Evolutionary conservation across 2,797 vertebrate species (phyloP).

Genomic region (Pitangus sulphuratus): DNA sequence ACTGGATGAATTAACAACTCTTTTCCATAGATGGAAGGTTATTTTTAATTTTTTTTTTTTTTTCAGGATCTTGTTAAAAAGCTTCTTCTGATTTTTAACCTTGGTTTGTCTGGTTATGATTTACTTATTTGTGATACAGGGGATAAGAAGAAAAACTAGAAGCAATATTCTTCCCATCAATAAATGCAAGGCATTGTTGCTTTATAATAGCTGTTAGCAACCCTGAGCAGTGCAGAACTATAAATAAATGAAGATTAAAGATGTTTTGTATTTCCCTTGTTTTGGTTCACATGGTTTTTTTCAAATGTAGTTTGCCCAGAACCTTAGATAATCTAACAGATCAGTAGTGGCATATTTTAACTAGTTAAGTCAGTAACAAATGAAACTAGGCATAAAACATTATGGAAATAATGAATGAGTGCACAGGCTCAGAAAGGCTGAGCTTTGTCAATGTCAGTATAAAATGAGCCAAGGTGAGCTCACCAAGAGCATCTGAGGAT

Average conservation of each 20-base stretch:
- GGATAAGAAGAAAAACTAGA: slow-evolving; percentile 57
- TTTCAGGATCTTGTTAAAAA: slow-evolving; percentile 59
- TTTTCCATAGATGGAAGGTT: slow-evolving; percentile 53
- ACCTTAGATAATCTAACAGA: background rate
- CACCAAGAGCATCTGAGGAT: background rate
- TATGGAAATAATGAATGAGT: slow-evolving; percentile 29
- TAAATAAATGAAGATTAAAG: slow-evolving; percentile 41
- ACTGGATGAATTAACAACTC: slow-evolving; percentile 72
- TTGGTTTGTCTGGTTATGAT: slow-evolving; percentile 63
- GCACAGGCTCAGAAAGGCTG: slow-evolving; percentile 1
- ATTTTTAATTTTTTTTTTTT: background rate
- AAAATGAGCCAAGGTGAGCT: background rate
- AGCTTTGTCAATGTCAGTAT: slow-evolving; percentile 26
- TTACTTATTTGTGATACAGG: slow-evolving; percentile 55
- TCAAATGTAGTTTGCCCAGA: slow-evolving; percentile 8
- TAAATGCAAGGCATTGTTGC: slow-evolving; percentile 65
- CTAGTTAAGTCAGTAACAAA: slow-evolving; percentile 37
- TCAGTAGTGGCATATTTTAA: slow-evolving; percentile 29
- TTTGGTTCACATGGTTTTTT: background rate
- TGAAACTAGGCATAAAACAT: slow-evolving; percentile 5
- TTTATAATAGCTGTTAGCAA: slow-evolving; percentile 60
- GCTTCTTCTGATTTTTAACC: slow-evolving; percentile 60
- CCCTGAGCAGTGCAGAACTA: background rate
- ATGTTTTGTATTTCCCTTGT: background rate
- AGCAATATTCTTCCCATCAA: slow-evolving; percentile 65